Percentiles rank a stretch among this genome's conserved stretches.
Evolutionary conservation across 2,797 vertebrate species (phyloP).

Genomic region (Pseudomugil tenellus): DNA sequence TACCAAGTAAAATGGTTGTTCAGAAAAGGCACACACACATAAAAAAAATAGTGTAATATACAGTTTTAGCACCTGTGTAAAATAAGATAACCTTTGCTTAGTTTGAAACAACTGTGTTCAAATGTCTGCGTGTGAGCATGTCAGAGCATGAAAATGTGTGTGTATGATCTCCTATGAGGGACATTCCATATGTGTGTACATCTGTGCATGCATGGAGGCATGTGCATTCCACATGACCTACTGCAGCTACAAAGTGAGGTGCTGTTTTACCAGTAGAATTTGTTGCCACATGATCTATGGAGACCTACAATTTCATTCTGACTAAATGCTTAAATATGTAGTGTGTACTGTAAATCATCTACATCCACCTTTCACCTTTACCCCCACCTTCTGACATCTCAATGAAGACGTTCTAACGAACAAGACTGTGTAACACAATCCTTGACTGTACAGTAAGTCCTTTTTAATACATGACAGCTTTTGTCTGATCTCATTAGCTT

Average conservation of each 20-base stretch:
- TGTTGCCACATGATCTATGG: constrained; percentile 7
- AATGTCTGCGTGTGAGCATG: constrained; percentile 27
- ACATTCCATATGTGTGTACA: constrained; percentile 60
- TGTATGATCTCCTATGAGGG: constrained; percentile 42
- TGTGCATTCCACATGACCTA: constrained; percentile 46
- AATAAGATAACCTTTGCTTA: constrained; percentile 14
- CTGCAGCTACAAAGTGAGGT: constrained; percentile 7
- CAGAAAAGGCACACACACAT: not conserved
- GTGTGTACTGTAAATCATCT: constrained; percentile 2
- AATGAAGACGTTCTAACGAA: constrained; percentile 18
- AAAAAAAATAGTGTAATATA: not conserved
- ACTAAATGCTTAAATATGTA: constrained; percentile 1
- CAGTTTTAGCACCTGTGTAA: not conserved
- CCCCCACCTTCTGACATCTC: not conserved
- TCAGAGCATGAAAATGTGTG: constrained; percentile 27
- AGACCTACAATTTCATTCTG: constrained; percentile 2
- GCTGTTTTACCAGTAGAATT: not conserved
- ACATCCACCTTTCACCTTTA: not conserved
- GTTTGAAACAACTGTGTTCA: constrained; percentile 21
- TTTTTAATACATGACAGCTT: constrained; percentile 24
- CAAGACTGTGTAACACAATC: not conserved
- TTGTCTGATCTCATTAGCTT: constrained; percentile 74
- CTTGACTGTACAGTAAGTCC: not conserved
- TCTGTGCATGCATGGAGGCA: constrained; percentile 43
- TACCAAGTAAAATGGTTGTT: not conserved